Percentiles rank a stretch among this genome's conserved stretches.
These are phyloP conservation scores for Spongia lamella DNA, from an alignment of 37 sponge, comb jelly and placozoan species.

Conservation along the genomic window DNA sequence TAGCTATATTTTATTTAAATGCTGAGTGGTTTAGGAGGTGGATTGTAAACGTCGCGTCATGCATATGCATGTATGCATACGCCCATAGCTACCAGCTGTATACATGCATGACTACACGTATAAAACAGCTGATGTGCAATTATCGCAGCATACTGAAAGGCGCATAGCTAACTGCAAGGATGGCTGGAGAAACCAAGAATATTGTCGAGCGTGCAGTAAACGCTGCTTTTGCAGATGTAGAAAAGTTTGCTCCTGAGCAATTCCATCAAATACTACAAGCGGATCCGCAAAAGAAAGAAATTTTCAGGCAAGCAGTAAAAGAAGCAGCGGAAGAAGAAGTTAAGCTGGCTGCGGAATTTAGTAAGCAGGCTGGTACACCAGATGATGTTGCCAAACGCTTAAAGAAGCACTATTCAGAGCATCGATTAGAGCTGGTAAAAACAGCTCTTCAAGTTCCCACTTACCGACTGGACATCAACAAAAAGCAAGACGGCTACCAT, in stretches of 20 bases:
- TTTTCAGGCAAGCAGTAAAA: conserved; percentile 1
- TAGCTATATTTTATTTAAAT: no score
- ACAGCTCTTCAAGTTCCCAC: conserved; percentile 26
- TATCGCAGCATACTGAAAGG: not conserved
- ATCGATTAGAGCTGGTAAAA: conserved; percentile 24
- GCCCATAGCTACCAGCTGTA: no score
- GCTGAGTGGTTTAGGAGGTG: no score
- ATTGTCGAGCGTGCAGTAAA: conserved; percentile 27
- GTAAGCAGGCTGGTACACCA: not conserved
- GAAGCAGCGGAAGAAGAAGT: conserved; percentile 27
- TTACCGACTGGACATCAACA: conserved; percentile 22
- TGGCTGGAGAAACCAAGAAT: not conserved
- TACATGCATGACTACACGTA: no score
- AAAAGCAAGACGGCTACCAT: conserved; percentile 14
- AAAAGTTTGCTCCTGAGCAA: conserved; percentile 24
- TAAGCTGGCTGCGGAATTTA: conserved; percentile 12
- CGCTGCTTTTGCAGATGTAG: conserved; percentile 11
- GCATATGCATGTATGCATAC: no score
- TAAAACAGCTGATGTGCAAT: not conserved
- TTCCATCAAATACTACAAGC: conserved; percentile 9
- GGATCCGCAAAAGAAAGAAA: conserved; percentile 7
- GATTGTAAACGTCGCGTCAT: no score
- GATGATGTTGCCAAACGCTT: not conserved
- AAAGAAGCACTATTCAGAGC: not conserved
- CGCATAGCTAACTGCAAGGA: not conserved